Conservation (phyloP, 1,140 invertebrate genomes). For the Drosophila lacteicornis region DNA sequence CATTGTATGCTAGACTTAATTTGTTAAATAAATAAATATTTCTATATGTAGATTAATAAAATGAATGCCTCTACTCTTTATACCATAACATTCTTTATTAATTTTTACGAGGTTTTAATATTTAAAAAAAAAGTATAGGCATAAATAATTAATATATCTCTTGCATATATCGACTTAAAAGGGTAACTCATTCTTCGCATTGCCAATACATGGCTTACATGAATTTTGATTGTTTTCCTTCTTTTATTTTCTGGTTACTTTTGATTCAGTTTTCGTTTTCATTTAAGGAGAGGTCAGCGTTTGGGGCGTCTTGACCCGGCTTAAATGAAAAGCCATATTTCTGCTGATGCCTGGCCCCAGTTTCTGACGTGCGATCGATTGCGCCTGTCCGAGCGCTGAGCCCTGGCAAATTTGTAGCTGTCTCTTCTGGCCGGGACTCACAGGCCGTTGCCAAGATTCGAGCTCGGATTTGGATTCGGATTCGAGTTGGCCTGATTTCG, state of each 20-base stretch:
- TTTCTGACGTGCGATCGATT: conserved; percentile 82
- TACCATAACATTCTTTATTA: no score
- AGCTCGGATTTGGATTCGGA: conserved; percentile 5
- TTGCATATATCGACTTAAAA: not conserved
- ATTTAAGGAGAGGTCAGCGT: conserved; percentile 53
- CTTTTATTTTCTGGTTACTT: conserved; percentile 52
- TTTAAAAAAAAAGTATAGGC: no score
- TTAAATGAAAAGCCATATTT: conserved; percentile 83
- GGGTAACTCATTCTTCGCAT: conserved; percentile 17
- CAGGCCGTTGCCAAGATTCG: conserved; percentile 10
- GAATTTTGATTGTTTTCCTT: conserved; percentile 33
- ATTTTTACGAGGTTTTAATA: no score
- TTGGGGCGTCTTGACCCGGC: conserved; percentile 75
- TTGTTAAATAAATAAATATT: no score
- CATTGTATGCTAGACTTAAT: no score
- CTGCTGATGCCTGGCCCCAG: conserved; percentile 72
- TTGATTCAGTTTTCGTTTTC: conserved; percentile 79
- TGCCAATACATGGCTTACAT: conserved; percentile 2
- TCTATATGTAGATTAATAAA: no score
- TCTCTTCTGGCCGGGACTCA: conserved; percentile 25
- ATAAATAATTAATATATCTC: no score
- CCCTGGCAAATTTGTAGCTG: conserved; percentile 73
- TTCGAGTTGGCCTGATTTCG: conserved; percentile 60
- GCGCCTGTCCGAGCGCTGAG: conserved; percentile 65
- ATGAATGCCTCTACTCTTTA: no score